Percentiles rank a stretch among this genome's conserved stretches.
These are phyloP conservation scores for Silurus meridionalis DNA, from an alignment of 2,113 vertebrate species.

Conservation along the genomic window DNA sequence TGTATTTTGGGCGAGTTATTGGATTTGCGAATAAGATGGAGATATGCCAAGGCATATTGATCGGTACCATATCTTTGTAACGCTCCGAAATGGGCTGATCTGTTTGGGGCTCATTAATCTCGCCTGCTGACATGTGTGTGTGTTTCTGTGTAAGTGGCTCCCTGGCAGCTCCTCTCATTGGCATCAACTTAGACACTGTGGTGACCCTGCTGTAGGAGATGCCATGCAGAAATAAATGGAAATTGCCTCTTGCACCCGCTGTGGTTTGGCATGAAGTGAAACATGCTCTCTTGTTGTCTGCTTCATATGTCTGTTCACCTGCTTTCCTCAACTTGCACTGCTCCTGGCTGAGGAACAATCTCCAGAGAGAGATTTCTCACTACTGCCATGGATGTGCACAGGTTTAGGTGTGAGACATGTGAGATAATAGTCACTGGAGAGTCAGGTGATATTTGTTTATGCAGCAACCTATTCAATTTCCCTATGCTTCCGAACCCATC, in stretches of 20 bases:
- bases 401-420: not conserved
- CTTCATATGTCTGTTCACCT: constrained; percentile 29
- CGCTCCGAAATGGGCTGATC: constrained; percentile 17
- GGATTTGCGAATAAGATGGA: constrained; percentile 12
- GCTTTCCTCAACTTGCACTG: constrained; percentile 3
- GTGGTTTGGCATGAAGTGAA: constrained; percentile 54
- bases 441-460: not conserved
- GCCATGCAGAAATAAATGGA: constrained; percentile 65
- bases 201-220: constrained; percentile 58
- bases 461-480: not conserved
- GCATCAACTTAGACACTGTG: constrained; percentile 55
- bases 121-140: not conserved
- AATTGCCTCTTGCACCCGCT: constrained; percentile 61
- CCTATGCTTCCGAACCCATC: not conserved
- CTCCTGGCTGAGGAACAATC: constrained; percentile 3
- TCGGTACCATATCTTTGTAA: constrained; percentile 43
- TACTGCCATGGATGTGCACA: constrained; percentile 16
- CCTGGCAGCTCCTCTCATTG: constrained; percentile 61
- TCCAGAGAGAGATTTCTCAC: constrained; percentile 24
- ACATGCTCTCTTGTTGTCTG: constrained; percentile 35
- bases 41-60: constrained; percentile 31
- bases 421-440: not conserved
- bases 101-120: constrained; percentile 62
- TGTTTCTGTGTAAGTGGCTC: constrained; percentile 47
- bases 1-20: constrained; percentile 11